Evolutionary conservation across 2,113 vertebrate genomes (phyloP).

Genomic region (Dipodomys merriami): DNA sequence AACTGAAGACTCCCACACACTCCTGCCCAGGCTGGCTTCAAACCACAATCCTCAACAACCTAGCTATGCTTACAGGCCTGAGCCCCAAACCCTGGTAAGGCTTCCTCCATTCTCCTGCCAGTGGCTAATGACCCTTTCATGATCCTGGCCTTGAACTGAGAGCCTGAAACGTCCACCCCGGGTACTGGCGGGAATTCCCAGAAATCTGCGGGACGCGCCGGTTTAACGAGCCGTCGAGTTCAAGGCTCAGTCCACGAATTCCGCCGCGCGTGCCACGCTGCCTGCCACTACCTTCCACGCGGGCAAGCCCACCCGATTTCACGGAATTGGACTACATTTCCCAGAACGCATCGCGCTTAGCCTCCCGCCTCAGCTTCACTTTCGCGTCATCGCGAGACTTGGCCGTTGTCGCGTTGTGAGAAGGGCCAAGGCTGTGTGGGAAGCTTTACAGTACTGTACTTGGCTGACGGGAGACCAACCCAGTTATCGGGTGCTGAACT

Average conservation of each 20-base stretch:
- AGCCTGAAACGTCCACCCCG: neutral
- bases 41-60: too few species aligned
- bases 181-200: neutral
- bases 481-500: neutral
- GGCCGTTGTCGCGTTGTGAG: neutral
- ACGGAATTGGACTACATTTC: slow-evolving; percentile 64
- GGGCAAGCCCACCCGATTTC: neutral
- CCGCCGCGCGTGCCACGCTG: fast-evolving
- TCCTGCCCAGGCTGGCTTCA: too few species aligned
- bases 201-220: neutral
- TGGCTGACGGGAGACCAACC: neutral
- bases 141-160: fast-evolving
- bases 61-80: too few species aligned
- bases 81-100: too few species aligned
- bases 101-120: too few species aligned
- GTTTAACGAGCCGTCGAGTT: fast-evolving
- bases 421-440: neutral
- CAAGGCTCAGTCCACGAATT: fast-evolving
- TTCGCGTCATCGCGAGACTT: slow-evolving; percentile 37
- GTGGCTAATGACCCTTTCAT: fast-evolving
- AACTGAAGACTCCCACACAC: too few species aligned
- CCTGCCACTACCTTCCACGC: too few species aligned
- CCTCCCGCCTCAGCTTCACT: neutral
- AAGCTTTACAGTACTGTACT: neutral
- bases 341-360: slow-evolving; percentile 25